phyloP scores from a whole-genome alignment of 92 coral and sea anemone genomes.

The Paragorgia papillata region DNA sequence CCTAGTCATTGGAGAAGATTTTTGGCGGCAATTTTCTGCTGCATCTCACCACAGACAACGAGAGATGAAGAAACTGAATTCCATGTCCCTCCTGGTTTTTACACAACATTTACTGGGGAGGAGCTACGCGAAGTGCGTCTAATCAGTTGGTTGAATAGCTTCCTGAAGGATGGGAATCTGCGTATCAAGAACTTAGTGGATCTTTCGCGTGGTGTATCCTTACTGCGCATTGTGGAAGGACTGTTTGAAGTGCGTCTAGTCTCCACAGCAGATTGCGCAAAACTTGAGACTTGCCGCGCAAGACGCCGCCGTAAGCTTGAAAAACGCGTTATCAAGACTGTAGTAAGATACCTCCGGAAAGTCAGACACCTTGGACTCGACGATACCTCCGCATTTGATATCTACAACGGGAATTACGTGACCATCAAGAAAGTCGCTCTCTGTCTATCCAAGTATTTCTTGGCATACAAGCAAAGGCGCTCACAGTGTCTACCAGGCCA shows the following conservation, averaged over 20 bases:
- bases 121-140: not conserved
- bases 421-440: not conserved
- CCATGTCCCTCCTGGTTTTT: not conserved
- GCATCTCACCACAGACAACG: not conserved
- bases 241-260: not conserved
- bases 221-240: not conserved
- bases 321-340: not conserved
- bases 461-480: not conserved
- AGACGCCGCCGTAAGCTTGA: not conserved
- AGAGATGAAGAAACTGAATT: not conserved
- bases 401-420: not conserved
- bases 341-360: not conserved
- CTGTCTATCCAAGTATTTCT: not conserved
- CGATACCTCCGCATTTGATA: not conserved
- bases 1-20: not conserved
- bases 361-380: not conserved
- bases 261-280: not conserved
- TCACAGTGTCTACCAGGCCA: not conserved
- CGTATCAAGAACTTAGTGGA: not conserved
- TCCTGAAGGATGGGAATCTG: not conserved
- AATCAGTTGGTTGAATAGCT: not conserved
- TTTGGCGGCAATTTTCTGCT: not conserved
- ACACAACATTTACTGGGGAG: not conserved
- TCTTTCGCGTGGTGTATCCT: not conserved
- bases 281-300: not conserved